Conservation (phyloP, 1,140 invertebrate genomes). For the Aporrectodea caliginosa region DNA sequence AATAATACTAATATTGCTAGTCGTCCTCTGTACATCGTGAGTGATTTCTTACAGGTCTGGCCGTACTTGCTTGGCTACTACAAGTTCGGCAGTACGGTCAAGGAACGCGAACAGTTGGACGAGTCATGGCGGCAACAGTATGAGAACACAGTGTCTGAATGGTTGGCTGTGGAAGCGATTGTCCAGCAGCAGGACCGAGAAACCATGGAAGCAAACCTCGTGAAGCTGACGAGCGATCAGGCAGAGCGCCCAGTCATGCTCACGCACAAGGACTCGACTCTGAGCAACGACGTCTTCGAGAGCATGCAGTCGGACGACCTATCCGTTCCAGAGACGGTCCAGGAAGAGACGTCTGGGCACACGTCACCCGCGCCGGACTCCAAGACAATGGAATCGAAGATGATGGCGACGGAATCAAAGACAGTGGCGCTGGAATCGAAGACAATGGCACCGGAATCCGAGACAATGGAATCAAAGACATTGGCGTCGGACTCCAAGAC, state of each 20-base stretch:
- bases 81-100: conserved; percentile 69
- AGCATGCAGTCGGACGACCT: conserved; percentile 44
- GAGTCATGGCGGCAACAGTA: conserved; percentile 67
- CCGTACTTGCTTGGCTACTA: conserved; percentile 85
- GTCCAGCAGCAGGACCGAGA: conserved; percentile 77
- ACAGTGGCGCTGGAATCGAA: too few relatives aligned
- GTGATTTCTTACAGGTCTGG: conserved; percentile 65
- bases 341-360: neutral
- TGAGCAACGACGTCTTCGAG: conserved; percentile 63
- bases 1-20: conserved; percentile 21
- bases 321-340: neutral
- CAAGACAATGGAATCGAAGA: too few relatives aligned
- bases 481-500: neutral
- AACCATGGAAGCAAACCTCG: conserved; percentile 52
- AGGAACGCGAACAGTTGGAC: conserved; percentile 68
- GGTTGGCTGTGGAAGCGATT: conserved; percentile 88
- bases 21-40: neutral
- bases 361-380: neutral
- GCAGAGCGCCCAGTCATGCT: conserved; percentile 41
- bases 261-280: conserved; percentile 53
- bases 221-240: conserved; percentile 16
- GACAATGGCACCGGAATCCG: too few relatives aligned
- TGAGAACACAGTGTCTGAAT: conserved; percentile 87
- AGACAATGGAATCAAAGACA: too few relatives aligned
- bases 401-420: too few relatives aligned